phyloP scores from a whole-genome alignment of 1,140 invertebrate species.

The Pseudomyrmex flavicornis region DNA sequence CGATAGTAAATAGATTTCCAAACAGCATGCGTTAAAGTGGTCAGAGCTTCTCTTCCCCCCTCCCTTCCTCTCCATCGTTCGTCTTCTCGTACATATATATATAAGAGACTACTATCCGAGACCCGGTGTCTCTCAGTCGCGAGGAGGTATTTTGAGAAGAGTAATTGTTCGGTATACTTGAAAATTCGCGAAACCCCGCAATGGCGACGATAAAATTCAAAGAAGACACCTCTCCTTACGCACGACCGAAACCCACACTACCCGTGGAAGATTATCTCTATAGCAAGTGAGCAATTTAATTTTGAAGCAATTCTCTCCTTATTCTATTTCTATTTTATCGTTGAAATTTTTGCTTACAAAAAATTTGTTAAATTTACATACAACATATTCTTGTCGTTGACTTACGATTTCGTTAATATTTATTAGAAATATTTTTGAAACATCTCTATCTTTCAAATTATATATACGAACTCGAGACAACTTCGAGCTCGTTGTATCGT shows the following conservation, averaged over 20 bases:
- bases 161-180: background rate
- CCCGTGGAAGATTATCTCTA: slow-evolving; percentile 77
- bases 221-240: slow-evolving; percentile 71
- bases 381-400: no score
- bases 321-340: no score
- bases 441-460: no score
- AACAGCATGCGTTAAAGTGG: background rate
- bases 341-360: no score
- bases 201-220: slow-evolving; percentile 78
- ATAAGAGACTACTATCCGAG: background rate
- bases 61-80: background rate
- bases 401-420: no score
- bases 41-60: background rate
- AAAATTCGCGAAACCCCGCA: background rate
- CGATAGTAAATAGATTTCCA: background rate
- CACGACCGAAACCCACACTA: slow-evolving; percentile 49
- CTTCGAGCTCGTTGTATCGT: no score
- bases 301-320: no score
- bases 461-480: no score
- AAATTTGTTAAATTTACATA: no score
- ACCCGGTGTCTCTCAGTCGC: background rate
- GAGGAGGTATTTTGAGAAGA: background rate
- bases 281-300: slow-evolving; percentile 71
- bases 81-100: slow-evolving; percentile 10
- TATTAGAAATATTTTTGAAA: no score